A percentile compares a stretch with the other conserved stretches of the same genome.
phyloP scores from a whole-genome alignment of 2,888 invertebrate genomes.

The Cremastinae sp. region DNA sequence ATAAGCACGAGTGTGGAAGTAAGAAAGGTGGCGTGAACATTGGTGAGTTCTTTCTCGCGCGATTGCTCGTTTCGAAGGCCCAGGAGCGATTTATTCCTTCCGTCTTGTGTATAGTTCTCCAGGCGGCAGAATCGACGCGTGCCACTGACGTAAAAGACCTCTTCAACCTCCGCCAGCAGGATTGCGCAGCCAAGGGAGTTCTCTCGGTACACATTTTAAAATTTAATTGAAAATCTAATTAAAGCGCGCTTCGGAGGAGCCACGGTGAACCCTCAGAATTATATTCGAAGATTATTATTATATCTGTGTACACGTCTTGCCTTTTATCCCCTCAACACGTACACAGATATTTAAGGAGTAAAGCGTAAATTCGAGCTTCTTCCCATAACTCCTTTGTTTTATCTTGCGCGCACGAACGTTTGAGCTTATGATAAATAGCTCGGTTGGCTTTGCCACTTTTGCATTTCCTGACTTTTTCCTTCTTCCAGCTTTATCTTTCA shows the following conservation, averaged over 20 bases:
- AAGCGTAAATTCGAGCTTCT: conserved; percentile 8
- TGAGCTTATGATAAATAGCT: not conserved
- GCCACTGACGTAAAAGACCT: conserved; percentile 64
- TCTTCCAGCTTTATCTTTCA: conserved; percentile 9
- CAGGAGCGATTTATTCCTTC: too few relatives aligned
- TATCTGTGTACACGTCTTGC: conserved; percentile 1
- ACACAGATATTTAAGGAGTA: conserved; percentile 21
- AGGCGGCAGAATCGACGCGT: conserved; percentile 63
- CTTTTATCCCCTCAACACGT: conserved; percentile 9
- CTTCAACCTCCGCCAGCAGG: conserved; percentile 1
- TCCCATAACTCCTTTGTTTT: conserved; percentile 11
- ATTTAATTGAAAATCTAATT: conserved; percentile 74
- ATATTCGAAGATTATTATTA: conserved; percentile 45
- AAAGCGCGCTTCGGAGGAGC: conserved; percentile 55
- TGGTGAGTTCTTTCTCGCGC: too few relatives aligned
- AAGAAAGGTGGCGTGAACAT: too few relatives aligned
- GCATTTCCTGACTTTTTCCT: not conserved
- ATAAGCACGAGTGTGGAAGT: too few relatives aligned
- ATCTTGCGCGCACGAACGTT: too few relatives aligned
- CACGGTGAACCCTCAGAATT: not conserved
- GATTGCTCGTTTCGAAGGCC: too few relatives aligned
- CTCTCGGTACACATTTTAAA: conserved; percentile 69
- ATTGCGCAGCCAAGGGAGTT: conserved; percentile 55
- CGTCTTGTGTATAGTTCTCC: too few relatives aligned
- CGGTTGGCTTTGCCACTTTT: not conserved